A percentile compares a stretch with the other conserved stretches of the same genome.
Conservation (phyloP, 2,113 vertebrate species). For the Syngnathus typhle region DNA sequence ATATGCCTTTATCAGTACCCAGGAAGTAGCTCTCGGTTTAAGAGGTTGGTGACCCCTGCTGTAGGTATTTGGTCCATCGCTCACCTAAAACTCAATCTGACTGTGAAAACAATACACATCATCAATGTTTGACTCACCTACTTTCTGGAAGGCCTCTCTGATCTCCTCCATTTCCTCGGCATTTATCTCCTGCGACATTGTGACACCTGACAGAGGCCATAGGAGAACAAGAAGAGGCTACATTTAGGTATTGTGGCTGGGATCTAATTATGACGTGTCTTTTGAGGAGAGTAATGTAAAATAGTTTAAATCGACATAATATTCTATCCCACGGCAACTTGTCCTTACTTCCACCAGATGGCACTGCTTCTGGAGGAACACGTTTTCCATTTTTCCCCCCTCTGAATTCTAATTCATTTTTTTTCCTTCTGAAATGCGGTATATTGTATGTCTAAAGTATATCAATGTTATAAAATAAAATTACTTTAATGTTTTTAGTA, state of each 20-base stretch:
- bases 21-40: too few species aligned
- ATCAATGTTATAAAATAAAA: too few species aligned
- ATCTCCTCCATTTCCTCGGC: conserved; percentile 83
- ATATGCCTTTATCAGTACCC: too few species aligned
- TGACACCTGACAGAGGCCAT: conserved; percentile 21
- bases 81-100: too few species aligned
- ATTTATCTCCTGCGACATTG: conserved; percentile 38
- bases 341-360: conserved; percentile 32
- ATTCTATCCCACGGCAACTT: background rate
- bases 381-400: too few species aligned
- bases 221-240: background rate
- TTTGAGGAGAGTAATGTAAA: background rate
- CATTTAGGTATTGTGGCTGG: background rate
- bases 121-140: conserved; percentile 72
- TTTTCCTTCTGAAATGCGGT: background rate
- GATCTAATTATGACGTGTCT: background rate
- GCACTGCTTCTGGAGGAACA: conserved; percentile 10
- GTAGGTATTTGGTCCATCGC: too few species aligned
- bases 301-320: background rate
- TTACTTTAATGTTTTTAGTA: background rate
- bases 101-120: too few species aligned
- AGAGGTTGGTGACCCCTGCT: too few species aligned
- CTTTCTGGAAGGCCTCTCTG: conserved; percentile 81
- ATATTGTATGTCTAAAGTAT: too few species aligned
- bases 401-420: background rate